Conservation (phyloP, 2,888 invertebrate species). For the Podotricha telesiphe region DNA sequence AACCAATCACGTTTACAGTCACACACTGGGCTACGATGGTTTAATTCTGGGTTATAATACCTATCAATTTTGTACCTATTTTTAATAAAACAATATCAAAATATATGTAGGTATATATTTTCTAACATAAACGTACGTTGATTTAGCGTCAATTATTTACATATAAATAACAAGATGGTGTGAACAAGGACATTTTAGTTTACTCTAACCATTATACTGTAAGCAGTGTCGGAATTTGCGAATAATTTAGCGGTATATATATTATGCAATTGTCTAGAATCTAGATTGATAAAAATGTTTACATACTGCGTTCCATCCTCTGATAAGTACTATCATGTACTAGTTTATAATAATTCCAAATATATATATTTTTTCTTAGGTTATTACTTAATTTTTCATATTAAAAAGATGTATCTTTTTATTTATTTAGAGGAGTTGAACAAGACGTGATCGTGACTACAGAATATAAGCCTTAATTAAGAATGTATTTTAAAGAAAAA, state of each 20-base stretch:
- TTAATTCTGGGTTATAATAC: no score
- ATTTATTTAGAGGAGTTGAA: no score
- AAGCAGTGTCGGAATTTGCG: conserved; percentile 47
- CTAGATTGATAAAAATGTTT: conserved; percentile 67
- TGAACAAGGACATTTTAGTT: conserved; percentile 44
- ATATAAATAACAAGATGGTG: conserved; percentile 31
- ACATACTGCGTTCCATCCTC: conserved; percentile 61
- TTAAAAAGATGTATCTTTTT: no score
- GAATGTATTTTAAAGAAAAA: no score
- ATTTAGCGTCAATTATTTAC: conserved; percentile 12
- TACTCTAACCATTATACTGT: conserved; percentile 43
- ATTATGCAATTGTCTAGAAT: conserved; percentile 64
- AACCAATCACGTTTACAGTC: no score
- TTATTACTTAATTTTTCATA: not conserved
- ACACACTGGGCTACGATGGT: no score
- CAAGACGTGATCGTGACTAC: no score
- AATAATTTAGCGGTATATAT: conserved; percentile 49
- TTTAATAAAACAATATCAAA: not conserved
- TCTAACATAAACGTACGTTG: not conserved
- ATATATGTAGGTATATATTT: not conserved
- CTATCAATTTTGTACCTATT: not conserved
- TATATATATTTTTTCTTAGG: not conserved
- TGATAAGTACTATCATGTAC: conserved; percentile 51
- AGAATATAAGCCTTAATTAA: no score
- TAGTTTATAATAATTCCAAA: conserved; percentile 41